Percentiles rank a stretch among this genome's conserved stretches.
These are phyloP conservation scores for Criorhina ranunculi DNA, from an alignment of 2,888 invertebrate genomes.

Conservation along the genomic window DNA sequence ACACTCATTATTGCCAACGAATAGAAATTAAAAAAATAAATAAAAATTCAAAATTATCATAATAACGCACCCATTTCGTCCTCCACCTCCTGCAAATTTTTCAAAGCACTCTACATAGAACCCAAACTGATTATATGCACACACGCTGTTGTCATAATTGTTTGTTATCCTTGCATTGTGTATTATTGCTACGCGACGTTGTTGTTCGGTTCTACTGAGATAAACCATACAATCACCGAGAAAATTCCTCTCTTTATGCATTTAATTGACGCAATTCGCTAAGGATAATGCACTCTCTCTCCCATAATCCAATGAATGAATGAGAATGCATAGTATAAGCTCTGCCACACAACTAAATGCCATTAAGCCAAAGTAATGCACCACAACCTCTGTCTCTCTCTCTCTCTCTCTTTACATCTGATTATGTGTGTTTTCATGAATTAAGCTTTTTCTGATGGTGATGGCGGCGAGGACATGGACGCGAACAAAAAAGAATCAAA, in stretches of 20 bases:
- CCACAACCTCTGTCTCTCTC: not conserved
- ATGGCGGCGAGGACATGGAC: slow-evolving; percentile 10
- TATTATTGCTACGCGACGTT: not conserved
- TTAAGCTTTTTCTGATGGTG: not conserved
- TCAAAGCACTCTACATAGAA: not conserved
- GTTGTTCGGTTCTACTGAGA: slow-evolving; percentile 23
- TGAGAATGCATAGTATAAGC: slow-evolving; percentile 31
- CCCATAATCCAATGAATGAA: slow-evolving; percentile 36
- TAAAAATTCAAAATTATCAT: slow-evolving; percentile 17
- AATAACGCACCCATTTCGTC: not conserved
- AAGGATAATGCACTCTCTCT: slow-evolving; percentile 45
- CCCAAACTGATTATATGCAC: slow-evolving; percentile 32
- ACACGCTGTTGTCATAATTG: slow-evolving; percentile 34
- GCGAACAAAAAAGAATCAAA: not conserved
- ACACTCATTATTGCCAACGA: not conserved
- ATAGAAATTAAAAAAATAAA: slow-evolving; percentile 20
- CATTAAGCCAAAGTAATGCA: slow-evolving; percentile 38
- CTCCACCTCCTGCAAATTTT: not conserved
- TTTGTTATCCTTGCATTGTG: slow-evolving; percentile 33
- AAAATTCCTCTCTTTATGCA: slow-evolving; percentile 24
- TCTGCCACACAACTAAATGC: slow-evolving; percentile 17
- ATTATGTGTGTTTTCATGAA: slow-evolving; percentile 14
- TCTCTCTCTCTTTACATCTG: slow-evolving; percentile 1
- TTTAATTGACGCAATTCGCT: slow-evolving; percentile 59
- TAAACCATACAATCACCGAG: slow-evolving; percentile 47